A percentile compares a stretch with the other conserved stretches of the same genome.
Conservation (phyloP, 1,140 invertebrate genomes). For the Lysiphlebus fabarum region DNA sequence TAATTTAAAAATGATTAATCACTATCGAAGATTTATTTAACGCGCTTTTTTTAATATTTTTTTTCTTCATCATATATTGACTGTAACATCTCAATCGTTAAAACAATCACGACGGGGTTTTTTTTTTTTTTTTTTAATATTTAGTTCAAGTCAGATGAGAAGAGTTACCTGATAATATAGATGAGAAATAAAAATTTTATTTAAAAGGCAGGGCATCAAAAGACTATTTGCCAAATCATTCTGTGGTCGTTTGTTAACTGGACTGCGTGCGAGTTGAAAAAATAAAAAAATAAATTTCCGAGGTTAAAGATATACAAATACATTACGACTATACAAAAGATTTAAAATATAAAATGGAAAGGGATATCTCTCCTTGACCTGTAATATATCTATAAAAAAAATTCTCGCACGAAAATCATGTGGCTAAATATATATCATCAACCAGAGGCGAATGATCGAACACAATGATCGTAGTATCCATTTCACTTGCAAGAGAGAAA, state of each 20-base stretch:
- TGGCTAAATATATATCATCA: slow-evolving; percentile 1
- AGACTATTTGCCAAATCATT: slow-evolving; percentile 54
- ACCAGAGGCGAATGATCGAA: neutral
- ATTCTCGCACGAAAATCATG: neutral
- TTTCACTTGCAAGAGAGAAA: slow-evolving; percentile 10
- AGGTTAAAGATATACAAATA: neutral
- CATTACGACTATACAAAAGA: slow-evolving; percentile 7
- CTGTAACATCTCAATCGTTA: slow-evolving; percentile 53
- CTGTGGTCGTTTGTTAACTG: slow-evolving; percentile 51
- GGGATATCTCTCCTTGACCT: neutral
- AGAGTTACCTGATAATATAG: slow-evolving; percentile 25
- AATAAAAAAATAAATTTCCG: slow-evolving; percentile 4
- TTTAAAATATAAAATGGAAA: slow-evolving; percentile 3
- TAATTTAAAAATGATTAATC: slow-evolving; percentile 57
- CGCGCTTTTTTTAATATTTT: neutral
- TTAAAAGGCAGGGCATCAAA: neutral
- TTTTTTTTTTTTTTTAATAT: too few relatives aligned
- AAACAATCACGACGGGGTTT: slow-evolving; percentile 50
- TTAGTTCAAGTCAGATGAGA: slow-evolving; percentile 28
- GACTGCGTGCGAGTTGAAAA: slow-evolving; percentile 26
- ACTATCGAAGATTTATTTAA: slow-evolving; percentile 25
- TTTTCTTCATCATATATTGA: too few relatives aligned
- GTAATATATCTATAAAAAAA: slow-evolving; percentile 1
- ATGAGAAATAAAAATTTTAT: slow-evolving; percentile 7
- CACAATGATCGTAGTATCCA: slow-evolving; percentile 19